phyloP scores from a whole-genome alignment of 2,888 invertebrate species.

The Sericinus montela region DNA sequence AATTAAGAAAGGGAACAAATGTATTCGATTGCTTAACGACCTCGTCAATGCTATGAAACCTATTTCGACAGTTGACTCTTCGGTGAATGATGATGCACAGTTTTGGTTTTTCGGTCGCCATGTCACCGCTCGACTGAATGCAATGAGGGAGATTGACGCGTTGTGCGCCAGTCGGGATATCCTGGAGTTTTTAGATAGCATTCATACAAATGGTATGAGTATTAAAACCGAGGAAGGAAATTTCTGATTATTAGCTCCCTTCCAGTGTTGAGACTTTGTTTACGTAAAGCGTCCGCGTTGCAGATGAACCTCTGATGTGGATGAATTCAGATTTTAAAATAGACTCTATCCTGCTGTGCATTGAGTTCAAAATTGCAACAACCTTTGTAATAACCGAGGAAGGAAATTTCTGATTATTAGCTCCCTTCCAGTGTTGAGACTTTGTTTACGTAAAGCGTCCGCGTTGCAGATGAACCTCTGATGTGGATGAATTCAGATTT shows the following conservation, averaged over 20 bases:
- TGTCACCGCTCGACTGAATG: constrained; percentile 52
- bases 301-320: no score
- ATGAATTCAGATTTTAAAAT: no score
- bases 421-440: no score
- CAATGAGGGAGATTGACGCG: constrained; percentile 52
- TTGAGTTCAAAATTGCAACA: no score
- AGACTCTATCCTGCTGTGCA: no score
- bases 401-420: no score
- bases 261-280: no score
- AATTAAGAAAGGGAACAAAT: constrained; percentile 35
- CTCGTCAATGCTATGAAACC: constrained; percentile 55
- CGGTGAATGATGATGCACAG: constrained; percentile 24
- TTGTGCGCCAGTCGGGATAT: constrained; percentile 50
- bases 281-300: no score
- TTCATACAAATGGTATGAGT: neutral
- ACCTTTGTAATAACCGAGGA: no score
- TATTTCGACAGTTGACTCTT: constrained; percentile 26
- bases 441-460: no score
- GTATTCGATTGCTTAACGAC: constrained; percentile 51
- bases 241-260: neutral
- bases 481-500: no score
- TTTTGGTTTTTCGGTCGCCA: constrained; percentile 66
- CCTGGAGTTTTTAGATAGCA: constrained; percentile 35
- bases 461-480: no score
- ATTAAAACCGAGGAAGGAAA: constrained; percentile 6